These are phyloP conservation scores for Harpagifer antarcticus DNA, from an alignment of 2,797 vertebrate species.

Conservation along the genomic window DNA sequence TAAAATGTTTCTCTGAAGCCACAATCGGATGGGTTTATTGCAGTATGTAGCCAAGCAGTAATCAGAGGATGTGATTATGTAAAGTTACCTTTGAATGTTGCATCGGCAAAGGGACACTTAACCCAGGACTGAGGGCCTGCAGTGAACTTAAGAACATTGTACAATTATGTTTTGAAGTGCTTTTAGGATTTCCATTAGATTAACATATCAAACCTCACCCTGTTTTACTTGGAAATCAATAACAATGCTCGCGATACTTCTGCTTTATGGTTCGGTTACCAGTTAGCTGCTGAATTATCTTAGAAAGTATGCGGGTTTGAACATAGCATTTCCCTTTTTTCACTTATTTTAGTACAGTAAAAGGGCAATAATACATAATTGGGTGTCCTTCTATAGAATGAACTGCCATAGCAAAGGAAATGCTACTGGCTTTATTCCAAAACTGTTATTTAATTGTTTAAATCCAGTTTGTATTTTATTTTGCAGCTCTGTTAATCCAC, in stretches of 20 bases:
- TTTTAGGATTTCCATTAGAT: not conserved
- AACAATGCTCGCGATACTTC: conserved; percentile 4
- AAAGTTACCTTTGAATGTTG: conserved; percentile 72
- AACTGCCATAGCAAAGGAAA: not conserved
- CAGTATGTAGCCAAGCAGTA: not conserved
- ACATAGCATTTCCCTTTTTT: not conserved
- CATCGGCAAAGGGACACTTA: conserved; percentile 80
- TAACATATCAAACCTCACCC: too few species aligned
- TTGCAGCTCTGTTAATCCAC: not conserved
- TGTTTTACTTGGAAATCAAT: too few species aligned
- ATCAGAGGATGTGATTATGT: not conserved
- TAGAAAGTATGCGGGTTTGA: not conserved
- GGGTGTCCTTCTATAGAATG: not conserved
- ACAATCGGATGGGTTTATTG: not conserved
- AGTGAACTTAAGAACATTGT: conserved; percentile 70
- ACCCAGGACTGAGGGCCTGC: conserved; percentile 71
- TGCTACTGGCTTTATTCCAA: not conserved
- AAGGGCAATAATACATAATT: not conserved
- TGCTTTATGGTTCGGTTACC: conserved; percentile 16
- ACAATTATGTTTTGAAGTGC: not conserved
- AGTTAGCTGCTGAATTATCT: not conserved
- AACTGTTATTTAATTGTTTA: not conserved
- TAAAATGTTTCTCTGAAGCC: not conserved
- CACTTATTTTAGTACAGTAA: not conserved
- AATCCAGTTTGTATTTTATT: not conserved